Base-by-base conservation (phyloP, 2,888 invertebrate genomes). In the Scaptomyza parva region DNA sequence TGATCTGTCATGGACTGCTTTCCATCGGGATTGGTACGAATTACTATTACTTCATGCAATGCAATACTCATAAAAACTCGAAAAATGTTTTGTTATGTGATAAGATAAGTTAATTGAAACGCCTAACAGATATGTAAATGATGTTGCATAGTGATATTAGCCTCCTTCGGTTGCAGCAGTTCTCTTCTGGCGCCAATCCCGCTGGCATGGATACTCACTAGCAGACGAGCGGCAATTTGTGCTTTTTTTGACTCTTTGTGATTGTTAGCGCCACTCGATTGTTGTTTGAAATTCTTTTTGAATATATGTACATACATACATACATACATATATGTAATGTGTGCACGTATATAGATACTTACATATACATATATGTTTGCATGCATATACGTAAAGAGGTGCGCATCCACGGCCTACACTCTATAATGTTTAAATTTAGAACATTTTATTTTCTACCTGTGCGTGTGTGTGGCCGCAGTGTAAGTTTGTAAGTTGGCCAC, bases 351-450 rank as follows among this genome's bases (percentile, higher is more conserved):
- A 14, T 50, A 11, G 5, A 22, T 11, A 40, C 1, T 20, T 20
- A 12, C 24, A 57, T 26, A 45, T 54, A 41, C 28, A 11, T 28
- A 43, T 43, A 55, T 28, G 35, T 54, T 51, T 40, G 33, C 35
- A 57, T 39, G 37, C 52, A 61, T 47, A 53, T 75, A 70, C 70
- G 61, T 64, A 74, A 53, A 70, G 61, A 79, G 66, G 67, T 69
- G 66, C 80, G 75, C 75, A 86, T 75, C 71, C 64, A 86, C 77
- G 68, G 62, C 57, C 50, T 78, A 53, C 81, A 28, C 28, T 69
- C 84, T 81, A 87, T 85, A 87, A 85, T 85, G 73, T 85, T 85
- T 85, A 85, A 82, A 85, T 76, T 76, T 85, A 85, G 85, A 85
- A 83, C 67, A 63, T 78, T 85, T 78, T 79, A 72, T 79, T 69